Evolutionary conservation across 2,888 invertebrate genomes (phyloP), one percentile per base, ranked within the genome.

Genomic region (Melolontha melolontha): DNA sequence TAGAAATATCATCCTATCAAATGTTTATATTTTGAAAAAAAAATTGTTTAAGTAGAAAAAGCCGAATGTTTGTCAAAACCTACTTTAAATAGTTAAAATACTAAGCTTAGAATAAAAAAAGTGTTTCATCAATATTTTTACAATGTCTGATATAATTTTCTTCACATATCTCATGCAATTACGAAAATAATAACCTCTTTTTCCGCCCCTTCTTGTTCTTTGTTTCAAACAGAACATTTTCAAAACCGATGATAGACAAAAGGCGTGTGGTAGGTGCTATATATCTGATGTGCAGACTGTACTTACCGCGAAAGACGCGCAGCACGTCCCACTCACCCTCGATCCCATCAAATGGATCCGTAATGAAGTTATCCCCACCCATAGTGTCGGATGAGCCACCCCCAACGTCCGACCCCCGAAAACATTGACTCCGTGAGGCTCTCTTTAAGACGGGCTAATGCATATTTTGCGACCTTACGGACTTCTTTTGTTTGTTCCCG

Each of bases 301-400:
- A 59, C 66, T 62, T 74, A 74, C 75, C 74, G 76, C 75, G 78
- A 74, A 74, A 78, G 77, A 76, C 78, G 74, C 74, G 77, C 78
- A 78, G 79, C 79, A 78, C 78, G 77, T 77, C 77, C 77, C 77
- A 74, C 78, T 47, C 64, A 39, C 49, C 80, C 79, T 79, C 88
- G 88, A 89, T 89, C 88, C 89, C 90, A 89, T 90, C 90, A 90
- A 90, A 90, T 90, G 90, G 90, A 90, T 90, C 87, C 89, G 87
- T 90, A 90, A 90, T 88, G 88, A 87, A 89, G 89, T 90, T 90
- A 90, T 87, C 86, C 79, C 78, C 75, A 71, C 75, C 74, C 67
- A 39, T 17, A 51, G 63, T 17, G 51, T 52, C 59, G 66, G 68
- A 52, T 68, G 68, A 55, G 44, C 65, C 68, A 59, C 72, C 74